phyloP scores from a whole-genome alignment of 1,140 invertebrate species.

The Vollenhovia emeryi region DNA sequence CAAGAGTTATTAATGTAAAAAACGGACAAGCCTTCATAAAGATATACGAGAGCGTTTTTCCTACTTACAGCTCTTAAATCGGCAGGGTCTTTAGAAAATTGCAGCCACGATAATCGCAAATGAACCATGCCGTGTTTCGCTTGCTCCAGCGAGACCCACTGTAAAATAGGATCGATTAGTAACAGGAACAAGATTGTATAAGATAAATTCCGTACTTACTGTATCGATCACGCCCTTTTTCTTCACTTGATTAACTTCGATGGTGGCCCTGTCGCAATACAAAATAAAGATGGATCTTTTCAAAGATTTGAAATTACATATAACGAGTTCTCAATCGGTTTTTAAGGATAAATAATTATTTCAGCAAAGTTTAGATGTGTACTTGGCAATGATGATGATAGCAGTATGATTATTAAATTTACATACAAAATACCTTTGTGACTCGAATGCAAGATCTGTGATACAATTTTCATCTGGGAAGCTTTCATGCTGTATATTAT shows the following conservation, averaged over 20 bases:
- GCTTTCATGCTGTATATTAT: constrained; percentile 44
- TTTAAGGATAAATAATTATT: neutral
- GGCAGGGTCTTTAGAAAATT: constrained; percentile 89
- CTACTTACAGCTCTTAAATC: constrained; percentile 91
- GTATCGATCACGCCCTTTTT: constrained; percentile 89
- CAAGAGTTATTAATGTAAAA: constrained; percentile 16
- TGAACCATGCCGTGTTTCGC: constrained; percentile 97
- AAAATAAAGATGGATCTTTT: constrained; percentile 13
- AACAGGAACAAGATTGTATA: neutral
- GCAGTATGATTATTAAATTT: constrained; percentile 20
- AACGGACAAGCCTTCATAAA: constrained; percentile 54
- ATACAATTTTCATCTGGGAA: constrained; percentile 44
- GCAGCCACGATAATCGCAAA: constrained; percentile 94
- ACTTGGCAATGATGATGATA: constrained; percentile 32
- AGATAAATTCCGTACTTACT: constrained; percentile 84
- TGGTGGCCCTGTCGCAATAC: constrained; percentile 85
- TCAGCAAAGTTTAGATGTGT: neutral
- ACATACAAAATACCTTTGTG: neutral
- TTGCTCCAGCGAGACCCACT: constrained; percentile 97
- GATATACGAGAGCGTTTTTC: neutral
- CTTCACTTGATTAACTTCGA: constrained; percentile 89
- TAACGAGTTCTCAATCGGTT: neutral
- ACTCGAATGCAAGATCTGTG: neutral
- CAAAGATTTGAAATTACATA: constrained; percentile 3
- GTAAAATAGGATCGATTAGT: constrained; percentile 72